These are phyloP conservation scores for Musca vetustissima DNA, from an alignment of 1,140 invertebrate species.

Conservation along the genomic window DNA sequence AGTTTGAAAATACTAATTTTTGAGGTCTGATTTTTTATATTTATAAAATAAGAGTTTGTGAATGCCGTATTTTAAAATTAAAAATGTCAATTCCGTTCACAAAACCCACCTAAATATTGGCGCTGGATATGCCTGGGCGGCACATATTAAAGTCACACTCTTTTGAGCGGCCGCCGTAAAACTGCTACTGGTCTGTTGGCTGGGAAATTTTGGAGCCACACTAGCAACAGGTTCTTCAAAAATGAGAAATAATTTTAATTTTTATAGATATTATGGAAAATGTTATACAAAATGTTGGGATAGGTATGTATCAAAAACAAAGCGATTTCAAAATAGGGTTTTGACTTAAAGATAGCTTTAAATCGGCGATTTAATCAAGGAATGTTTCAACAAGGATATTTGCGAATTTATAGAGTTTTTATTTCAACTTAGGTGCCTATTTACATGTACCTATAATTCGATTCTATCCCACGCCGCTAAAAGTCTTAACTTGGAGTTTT, in stretches of 20 bases:
- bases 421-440: too few relatives aligned
- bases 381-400: too few relatives aligned
- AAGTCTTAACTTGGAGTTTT: too few relatives aligned
- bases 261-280: neutral
- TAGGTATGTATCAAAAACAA: neutral
- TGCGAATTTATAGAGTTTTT: too few relatives aligned
- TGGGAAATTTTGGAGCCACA: slow-evolving; percentile 68
- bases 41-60: neutral
- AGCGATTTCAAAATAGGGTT: too few relatives aligned
- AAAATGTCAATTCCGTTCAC: too few relatives aligned
- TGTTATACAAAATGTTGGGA: slow-evolving; percentile 9
- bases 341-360: too few relatives aligned
- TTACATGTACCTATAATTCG: too few relatives aligned
- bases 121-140: slow-evolving; percentile 68
- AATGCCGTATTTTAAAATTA: too few relatives aligned
- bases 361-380: too few relatives aligned
- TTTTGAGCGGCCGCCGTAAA: slow-evolving; percentile 60
- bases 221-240: slow-evolving; percentile 69
- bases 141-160: slow-evolving; percentile 65
- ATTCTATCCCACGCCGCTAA: too few relatives aligned
- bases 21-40: too few relatives aligned
- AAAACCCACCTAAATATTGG: slow-evolving; percentile 63
- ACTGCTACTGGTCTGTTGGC: slow-evolving; percentile 65
- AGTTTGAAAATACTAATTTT: neutral
- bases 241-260: neutral